Evolutionary conservation across 2,113 vertebrate genomes (phyloP), one percentile per base, ranked within the genome.

Genomic region (Artemisiospiza belli): DNA sequence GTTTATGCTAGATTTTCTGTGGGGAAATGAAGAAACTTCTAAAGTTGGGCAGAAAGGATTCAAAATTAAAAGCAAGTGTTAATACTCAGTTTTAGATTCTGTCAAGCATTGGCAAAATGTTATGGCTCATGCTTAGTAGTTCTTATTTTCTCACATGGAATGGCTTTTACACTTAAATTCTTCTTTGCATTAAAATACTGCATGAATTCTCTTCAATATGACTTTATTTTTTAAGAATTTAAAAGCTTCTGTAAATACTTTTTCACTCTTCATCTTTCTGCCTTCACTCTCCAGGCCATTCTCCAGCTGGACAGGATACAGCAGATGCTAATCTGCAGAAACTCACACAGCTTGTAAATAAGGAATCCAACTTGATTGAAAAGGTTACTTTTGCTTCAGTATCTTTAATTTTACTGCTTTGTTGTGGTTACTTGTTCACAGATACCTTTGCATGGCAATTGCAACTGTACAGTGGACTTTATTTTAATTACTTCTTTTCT

Each of bases 331-430:
- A 99, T 98, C 98, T 99, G 61, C 99, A 99, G 98, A 99, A 99
- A 98, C 98, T 99, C 98, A 99, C 99, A 89, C 99, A 99, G 86
- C 99, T 99, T 98, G 99, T 99, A 98, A 99, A 99, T 98, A 99
- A 99, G 98, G 99, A 99, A 95, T 99, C 99, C 98, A 99, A 99
- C 98, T 98, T 99, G 97, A 99, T 99, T 98, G 99, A 99, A 98
- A 99, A 99, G 99, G 99, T 99, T 97, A 97, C 95, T 94, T 95
- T 96, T 94, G 79, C 87, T 98, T 98, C 97, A 93, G 74, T 97
- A 67, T 95, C 90, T 96, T 69, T 49, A 31, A 75, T 97, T 97
- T 84, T 95, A 69, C 58, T 69, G 82, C 85, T 74, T 95, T 54
- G 27, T 96, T 97, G 37, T 72, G 46, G 31, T 76, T 94, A 73